Evolutionary conservation across 2,888 invertebrate species (phyloP).

Genomic region (Caenorhabditis becei): DNA sequence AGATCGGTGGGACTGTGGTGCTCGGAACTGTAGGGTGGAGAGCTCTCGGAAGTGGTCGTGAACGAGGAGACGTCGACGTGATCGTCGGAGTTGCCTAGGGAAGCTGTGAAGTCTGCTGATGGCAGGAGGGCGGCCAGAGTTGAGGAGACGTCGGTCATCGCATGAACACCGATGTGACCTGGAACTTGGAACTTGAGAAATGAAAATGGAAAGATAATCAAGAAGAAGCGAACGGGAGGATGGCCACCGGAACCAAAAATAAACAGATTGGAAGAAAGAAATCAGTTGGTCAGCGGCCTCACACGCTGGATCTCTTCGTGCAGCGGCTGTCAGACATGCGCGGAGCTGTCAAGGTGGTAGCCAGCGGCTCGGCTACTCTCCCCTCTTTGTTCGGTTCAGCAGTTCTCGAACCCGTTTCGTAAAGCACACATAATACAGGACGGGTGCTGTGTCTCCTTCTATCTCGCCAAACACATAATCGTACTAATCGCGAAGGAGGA

Average conservation of each 20-base stretch:
- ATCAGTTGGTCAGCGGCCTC: not conserved
- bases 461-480: conserved; percentile 68
- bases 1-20: conserved; percentile 63
- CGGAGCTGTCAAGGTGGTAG: conserved; percentile 55
- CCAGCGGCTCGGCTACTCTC: conserved; percentile 19
- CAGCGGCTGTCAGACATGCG: conserved; percentile 55
- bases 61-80: conserved; percentile 55
- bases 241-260: conserved; percentile 45
- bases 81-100: conserved; percentile 33
- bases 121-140: conserved; percentile 52
- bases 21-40: conserved; percentile 61
- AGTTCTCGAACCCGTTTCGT: conserved; percentile 62
- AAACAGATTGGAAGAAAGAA: conserved; percentile 27
- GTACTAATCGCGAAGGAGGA: conserved; percentile 65
- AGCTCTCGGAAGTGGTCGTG: conserved; percentile 62
- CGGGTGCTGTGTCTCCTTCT: conserved; percentile 1
- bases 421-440: conserved; percentile 54
- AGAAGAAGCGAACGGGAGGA: conserved; percentile 11
- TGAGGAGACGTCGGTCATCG: conserved; percentile 50
- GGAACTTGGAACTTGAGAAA: not conserved
- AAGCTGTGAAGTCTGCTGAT: conserved; percentile 28
- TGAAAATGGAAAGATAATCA: not conserved
- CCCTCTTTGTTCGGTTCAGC: conserved; percentile 62
- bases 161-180: conserved; percentile 6
- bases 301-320: conserved; percentile 41